Evolutionary conservation across 2,113 vertebrate genomes (phyloP).

Genomic region (Opisthocomus hoazin): DNA sequence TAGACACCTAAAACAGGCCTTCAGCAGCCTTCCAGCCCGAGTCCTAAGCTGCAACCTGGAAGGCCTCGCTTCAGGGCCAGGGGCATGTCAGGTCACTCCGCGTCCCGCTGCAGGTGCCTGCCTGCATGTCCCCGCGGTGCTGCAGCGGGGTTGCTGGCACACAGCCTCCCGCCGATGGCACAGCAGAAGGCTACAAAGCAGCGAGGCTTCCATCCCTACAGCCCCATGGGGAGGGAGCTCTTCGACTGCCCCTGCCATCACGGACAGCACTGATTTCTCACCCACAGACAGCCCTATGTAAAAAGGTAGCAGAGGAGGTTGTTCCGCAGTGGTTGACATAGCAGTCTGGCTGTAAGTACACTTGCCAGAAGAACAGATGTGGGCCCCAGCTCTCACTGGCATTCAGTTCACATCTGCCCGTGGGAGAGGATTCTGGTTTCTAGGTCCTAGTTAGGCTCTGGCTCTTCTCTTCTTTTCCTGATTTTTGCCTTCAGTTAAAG

Average conservation of each 20-base stretch:
- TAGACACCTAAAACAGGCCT: not conserved
- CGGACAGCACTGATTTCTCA: not conserved
- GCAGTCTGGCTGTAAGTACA: not conserved
- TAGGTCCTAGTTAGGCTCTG: not conserved
- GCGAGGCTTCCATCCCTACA: not conserved
- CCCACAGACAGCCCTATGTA: not conserved
- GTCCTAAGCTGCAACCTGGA: not conserved
- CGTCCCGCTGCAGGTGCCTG: not conserved
- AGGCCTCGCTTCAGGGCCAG: not conserved
- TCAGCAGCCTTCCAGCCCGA: not conserved
- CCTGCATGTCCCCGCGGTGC: not conserved
- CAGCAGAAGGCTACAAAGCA: not conserved
- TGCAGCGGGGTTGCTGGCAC: rapidly evolving
- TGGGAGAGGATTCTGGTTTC: not conserved
- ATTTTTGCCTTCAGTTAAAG: not conserved
- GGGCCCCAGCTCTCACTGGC: not conserved
- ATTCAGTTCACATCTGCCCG: not conserved
- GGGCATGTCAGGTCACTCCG: not conserved
- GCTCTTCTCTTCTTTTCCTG: not conserved
- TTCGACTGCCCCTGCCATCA: not conserved
- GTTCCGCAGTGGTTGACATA: not conserved
- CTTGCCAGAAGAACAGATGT: not conserved
- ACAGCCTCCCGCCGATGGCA: not conserved
- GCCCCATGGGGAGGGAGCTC: not conserved
- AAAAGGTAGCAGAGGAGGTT: not conserved